Percentiles rank a stretch among this genome's conserved stretches.
These are phyloP conservation scores for Sabellastarte sp. DNA, from an alignment of 2,888 invertebrate species.

Conservation along the genomic window DNA sequence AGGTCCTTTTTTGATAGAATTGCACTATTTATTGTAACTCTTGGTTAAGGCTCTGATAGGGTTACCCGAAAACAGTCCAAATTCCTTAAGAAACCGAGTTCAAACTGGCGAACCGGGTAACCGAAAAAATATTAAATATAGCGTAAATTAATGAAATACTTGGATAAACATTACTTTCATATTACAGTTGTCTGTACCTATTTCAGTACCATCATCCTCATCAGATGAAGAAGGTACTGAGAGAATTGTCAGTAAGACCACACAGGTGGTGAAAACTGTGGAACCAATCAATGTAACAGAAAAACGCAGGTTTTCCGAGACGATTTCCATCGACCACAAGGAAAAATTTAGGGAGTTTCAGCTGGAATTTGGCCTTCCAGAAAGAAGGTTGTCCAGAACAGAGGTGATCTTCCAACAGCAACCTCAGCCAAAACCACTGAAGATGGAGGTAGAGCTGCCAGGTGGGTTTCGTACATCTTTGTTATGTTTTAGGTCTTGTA, in stretches of 20 bases:
- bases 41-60: too few relatives aligned
- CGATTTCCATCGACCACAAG: slow-evolving; percentile 30
- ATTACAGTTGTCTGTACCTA: too few relatives aligned
- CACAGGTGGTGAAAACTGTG: slow-evolving; percentile 42
- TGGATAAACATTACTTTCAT: too few relatives aligned
- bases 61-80: too few relatives aligned
- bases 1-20: too few relatives aligned
- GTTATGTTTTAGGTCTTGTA: too few relatives aligned
- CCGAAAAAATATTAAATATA: too few relatives aligned
- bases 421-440: slow-evolving; percentile 22
- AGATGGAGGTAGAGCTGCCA: slow-evolving; percentile 31
- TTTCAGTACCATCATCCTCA: slow-evolving; percentile 24
- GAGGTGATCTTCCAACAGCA: slow-evolving; percentile 21
- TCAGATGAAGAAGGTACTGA: slow-evolving; percentile 28
- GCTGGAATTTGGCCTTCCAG: slow-evolving; percentile 21
- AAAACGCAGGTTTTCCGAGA: slow-evolving; percentile 30
- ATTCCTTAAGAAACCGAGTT: too few relatives aligned
- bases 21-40: too few relatives aligned
- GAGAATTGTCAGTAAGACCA: slow-evolving; percentile 39
- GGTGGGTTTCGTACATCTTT: background rate
- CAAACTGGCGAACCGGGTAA: too few relatives aligned
- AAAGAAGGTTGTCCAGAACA: slow-evolving; percentile 10
- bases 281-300: slow-evolving; percentile 31
- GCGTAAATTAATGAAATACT: too few relatives aligned
- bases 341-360: slow-evolving; percentile 20